These are phyloP conservation scores for Sinonovacula constricta DNA, from an alignment of 1,140 invertebrate species.

Conservation along the genomic window DNA sequence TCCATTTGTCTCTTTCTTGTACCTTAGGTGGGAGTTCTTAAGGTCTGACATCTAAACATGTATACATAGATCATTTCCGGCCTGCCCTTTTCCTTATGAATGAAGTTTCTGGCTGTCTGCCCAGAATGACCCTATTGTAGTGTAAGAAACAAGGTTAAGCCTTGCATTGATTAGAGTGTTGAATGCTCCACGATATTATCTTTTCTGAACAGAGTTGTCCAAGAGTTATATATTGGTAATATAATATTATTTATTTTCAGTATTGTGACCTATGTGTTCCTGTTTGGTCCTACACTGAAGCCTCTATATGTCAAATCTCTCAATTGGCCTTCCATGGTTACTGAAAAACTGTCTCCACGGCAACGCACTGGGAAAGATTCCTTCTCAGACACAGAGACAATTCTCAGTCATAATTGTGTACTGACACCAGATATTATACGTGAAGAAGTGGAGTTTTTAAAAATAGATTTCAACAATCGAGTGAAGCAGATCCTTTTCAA, in stretches of 20 bases:
- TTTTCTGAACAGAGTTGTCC: no score
- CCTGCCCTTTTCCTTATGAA: no score
- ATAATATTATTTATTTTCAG: conserved; percentile 80
- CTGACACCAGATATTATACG: conserved; percentile 82
- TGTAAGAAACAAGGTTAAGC: no score
- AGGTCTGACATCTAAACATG: no score
- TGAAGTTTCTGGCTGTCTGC: no score
- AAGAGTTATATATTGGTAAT: no score
- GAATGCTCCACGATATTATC: no score
- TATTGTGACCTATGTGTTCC: conserved; percentile 89
- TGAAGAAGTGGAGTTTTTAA: conserved; percentile 90
- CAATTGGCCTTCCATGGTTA: conserved; percentile 68
- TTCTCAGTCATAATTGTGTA: conserved; percentile 79
- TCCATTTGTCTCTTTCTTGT: no score
- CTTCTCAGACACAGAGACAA: conserved; percentile 60
- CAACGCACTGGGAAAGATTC: conserved; percentile 1
- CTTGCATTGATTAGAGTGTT: no score
- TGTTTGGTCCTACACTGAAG: conserved; percentile 84
- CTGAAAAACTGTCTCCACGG: conserved; percentile 54
- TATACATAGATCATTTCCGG: no score
- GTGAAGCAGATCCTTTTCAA: conserved; percentile 94
- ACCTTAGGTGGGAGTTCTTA: no score
- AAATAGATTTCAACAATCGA: conserved; percentile 91
- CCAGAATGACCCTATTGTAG: no score
- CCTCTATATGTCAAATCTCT: conserved; percentile 74